These are phyloP conservation scores for Sternarchorhynchus goeldii DNA, from an alignment of 2,797 vertebrate species.

Conservation along the genomic window DNA sequence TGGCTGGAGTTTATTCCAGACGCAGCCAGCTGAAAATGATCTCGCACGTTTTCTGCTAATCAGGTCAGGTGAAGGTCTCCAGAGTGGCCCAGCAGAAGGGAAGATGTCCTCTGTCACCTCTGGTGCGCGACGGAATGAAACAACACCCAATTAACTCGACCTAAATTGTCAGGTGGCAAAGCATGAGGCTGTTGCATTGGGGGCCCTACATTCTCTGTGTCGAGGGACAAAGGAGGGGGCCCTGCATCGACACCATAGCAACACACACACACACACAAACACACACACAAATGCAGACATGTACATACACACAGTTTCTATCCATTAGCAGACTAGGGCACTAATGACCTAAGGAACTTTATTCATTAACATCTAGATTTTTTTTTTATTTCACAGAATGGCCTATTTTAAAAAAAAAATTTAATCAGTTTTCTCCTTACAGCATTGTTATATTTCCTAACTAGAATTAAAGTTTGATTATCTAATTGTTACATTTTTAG, in stretches of 20 bases:
- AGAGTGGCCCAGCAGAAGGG: slow-evolving; percentile 48
- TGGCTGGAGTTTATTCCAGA: slow-evolving; percentile 34
- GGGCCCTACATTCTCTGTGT: slow-evolving; percentile 45
- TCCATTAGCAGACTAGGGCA: not conserved
- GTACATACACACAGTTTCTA: not conserved
- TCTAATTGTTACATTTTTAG: not conserved
- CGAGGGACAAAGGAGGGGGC: slow-evolving; percentile 50
- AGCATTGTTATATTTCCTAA: slow-evolving; percentile 9
- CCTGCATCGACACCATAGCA: slow-evolving; percentile 45
- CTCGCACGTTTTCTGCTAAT: slow-evolving; percentile 28
- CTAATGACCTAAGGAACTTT: not conserved
- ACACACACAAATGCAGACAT: too few species aligned
- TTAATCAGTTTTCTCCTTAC: not conserved
- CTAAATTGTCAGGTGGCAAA: slow-evolving; percentile 67
- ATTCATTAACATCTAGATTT: too few species aligned
- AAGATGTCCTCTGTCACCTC: slow-evolving; percentile 61
- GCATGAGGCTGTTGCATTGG: slow-evolving; percentile 39
- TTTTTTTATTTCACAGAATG: not conserved
- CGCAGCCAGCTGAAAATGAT: slow-evolving; percentile 16
- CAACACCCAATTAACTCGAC: slow-evolving; percentile 71
- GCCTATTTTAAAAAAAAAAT: not conserved
- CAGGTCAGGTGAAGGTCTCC: slow-evolving; percentile 57
- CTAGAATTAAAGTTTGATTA: not conserved
- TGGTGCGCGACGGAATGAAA: slow-evolving; percentile 67
- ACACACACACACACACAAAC: not conserved